phyloP scores from a whole-genome alignment of 2,113 vertebrate genomes.

The Istiophorus platypterus region DNA sequence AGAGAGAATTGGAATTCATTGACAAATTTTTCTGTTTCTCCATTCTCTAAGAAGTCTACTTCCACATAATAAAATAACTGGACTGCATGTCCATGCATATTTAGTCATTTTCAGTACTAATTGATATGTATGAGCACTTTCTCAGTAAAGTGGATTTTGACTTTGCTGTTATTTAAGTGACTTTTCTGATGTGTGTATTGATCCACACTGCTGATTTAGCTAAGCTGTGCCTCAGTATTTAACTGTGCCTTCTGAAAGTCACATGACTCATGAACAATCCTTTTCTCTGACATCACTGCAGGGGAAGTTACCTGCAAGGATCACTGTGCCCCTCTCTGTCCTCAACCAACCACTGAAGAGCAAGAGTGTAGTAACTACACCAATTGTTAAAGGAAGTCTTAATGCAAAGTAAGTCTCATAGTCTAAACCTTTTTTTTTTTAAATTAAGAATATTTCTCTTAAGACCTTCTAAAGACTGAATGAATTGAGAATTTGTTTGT shows the following conservation, averaged over 20 bases:
- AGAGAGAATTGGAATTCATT: neutral
- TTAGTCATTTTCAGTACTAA: neutral
- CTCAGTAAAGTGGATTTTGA: neutral
- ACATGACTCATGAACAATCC: neutral
- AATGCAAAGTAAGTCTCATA: constrained; percentile 91
- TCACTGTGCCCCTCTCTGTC: constrained; percentile 95
- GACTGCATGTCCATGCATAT: neutral
- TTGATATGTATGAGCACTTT: neutral
- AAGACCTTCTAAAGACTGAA: neutral
- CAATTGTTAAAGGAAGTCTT: constrained; percentile 94
- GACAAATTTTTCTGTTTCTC: neutral
- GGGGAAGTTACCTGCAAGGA: constrained; percentile 95
- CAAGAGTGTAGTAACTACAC: constrained; percentile 93
- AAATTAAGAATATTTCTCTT: neutral
- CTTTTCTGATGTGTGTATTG: neutral
- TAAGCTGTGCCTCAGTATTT: neutral
- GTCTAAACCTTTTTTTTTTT: neutral
- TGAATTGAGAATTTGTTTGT: neutral
- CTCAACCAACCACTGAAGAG: constrained; percentile 97
- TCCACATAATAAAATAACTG: neutral
- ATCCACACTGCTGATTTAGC: neutral
- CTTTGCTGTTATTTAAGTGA: neutral
- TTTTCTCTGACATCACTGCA: constrained; percentile 59
- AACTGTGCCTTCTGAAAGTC: neutral
- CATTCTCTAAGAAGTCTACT: neutral